Evolutionary conservation across 2,888 invertebrate genomes (phyloP).

Genomic region (Belgica antarctica): DNA sequence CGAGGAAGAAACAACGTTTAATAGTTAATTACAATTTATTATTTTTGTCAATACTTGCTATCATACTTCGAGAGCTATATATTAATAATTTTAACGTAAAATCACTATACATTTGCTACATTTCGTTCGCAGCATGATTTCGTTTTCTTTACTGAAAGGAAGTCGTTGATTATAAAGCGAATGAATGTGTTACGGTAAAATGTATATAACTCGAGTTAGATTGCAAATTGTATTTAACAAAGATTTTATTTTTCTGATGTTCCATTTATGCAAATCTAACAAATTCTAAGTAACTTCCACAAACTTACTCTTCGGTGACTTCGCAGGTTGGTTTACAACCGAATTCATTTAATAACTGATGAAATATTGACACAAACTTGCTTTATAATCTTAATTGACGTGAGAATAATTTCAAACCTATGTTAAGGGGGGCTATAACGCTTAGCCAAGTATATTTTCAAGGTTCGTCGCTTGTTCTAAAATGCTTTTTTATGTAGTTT

Average conservation of each 20-base stretch:
- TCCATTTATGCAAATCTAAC: too few relatives aligned
- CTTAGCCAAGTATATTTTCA: too few relatives aligned
- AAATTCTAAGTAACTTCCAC: too few relatives aligned
- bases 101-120: background rate
- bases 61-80: conserved; percentile 9
- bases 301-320: too few relatives aligned
- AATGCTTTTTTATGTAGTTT: too few relatives aligned
- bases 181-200: conserved; percentile 36
- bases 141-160: conserved; percentile 3
- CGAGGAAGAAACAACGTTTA: background rate
- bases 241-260: background rate
- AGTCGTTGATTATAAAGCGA: conserved; percentile 40
- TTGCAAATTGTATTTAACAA: background rate
- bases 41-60: conserved; percentile 28
- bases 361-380: too few relatives aligned
- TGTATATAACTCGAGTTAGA: background rate
- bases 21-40: conserved; percentile 40
- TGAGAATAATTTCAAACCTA: too few relatives aligned
- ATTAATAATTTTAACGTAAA: conserved; percentile 16
- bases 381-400: too few relatives aligned
- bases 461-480: background rate
- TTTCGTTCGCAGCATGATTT: background rate
- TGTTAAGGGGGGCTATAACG: too few relatives aligned
- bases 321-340: too few relatives aligned
- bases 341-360: too few relatives aligned